Evolutionary conservation across 2,113 vertebrate genomes (phyloP), one percentile per base, ranked within the genome.

Genomic region (Triplophysa dalaica): DNA sequence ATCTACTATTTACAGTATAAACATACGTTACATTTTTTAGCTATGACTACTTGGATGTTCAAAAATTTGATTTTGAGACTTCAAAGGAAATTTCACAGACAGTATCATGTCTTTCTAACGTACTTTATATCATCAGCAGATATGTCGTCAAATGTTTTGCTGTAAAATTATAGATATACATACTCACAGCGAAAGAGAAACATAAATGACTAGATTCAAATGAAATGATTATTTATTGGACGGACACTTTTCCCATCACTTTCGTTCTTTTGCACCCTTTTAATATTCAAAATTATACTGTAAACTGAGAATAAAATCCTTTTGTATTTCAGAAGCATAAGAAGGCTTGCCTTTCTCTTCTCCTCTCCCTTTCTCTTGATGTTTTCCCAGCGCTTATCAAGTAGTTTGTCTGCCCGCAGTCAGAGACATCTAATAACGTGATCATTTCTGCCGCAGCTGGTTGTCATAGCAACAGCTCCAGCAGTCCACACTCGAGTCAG

Each of bases 391-490:
- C 70, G 67, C 78, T 50, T 82, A 86, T 84, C 88, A 88, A 91
- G 70, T 64, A 50, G 90, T 89, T 85, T 91, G 83, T 89, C 87
- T 75, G 56, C 82, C 79, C 64, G 85, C 89, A 89, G 87, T 93
- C 91, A 90, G 87, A 94, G 90, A 85, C 89, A 88, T 88, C 91
- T 91, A 91, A 93, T 94, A 92, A 93, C 84, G 91, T 88, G 91
- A 95, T 94, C 93, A 90, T 90, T 87, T 90, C 82, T 91, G 91
- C 92, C 87, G 90, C 89, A 87, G 89, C 90, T 85, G 86, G 86
- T 82, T 90, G 82, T 90, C 83, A 89, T 91, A 89, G 90, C 85
- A 88, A 88, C 87, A 69, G 81, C 79, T 80, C 79, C 52, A 22
- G 85, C 77, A 78, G 75, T 69, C 81, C 73, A 68, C 61, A 70